These are phyloP conservation scores for Lacerta viridis DNA, from an alignment of 2,797 vertebrate genomes.

Conservation along the genomic window DNA sequence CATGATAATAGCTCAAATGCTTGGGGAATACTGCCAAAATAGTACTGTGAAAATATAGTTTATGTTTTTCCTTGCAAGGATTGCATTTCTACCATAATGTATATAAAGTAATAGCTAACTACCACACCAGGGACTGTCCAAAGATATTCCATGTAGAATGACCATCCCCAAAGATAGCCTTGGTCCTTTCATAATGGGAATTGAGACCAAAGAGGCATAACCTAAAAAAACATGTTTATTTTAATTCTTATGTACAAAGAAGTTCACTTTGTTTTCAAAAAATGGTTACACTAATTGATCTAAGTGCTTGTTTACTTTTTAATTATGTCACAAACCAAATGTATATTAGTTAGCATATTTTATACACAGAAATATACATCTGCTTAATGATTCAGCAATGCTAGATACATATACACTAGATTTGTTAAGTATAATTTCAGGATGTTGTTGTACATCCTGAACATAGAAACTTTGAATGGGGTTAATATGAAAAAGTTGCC, in stretches of 20 bases:
- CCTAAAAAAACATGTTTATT: constrained; percentile 73
- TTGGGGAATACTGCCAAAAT: constrained; percentile 72
- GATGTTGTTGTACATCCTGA: not conserved
- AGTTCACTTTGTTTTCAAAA: constrained; percentile 66
- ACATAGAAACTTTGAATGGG: not conserved
- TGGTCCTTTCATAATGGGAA: constrained; percentile 72
- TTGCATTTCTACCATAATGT: constrained; percentile 56
- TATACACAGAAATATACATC: constrained; percentile 47
- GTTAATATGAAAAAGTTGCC: constrained; percentile 4
- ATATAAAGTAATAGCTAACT: constrained; percentile 77
- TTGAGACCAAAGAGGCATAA: constrained; percentile 66
- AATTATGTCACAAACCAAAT: constrained; percentile 59
- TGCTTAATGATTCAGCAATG: constrained; percentile 5
- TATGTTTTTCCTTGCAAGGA: constrained; percentile 66
- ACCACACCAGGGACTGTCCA: constrained; percentile 70
- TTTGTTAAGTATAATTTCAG: constrained; percentile 45
- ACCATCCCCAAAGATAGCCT: constrained; percentile 74
- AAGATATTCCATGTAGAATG: constrained; percentile 77
- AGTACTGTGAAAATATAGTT: constrained; percentile 56
- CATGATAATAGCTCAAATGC: constrained; percentile 60
- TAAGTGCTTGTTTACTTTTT: constrained; percentile 53
- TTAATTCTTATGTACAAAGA: constrained; percentile 62
- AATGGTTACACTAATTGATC: constrained; percentile 69
- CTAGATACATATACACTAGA: constrained; percentile 42
- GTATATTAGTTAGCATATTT: constrained; percentile 36